Evolutionary conservation across 2,797 vertebrate genomes (phyloP), one percentile per base, ranked within the genome.

Genomic region (Aotus griseimembra): DNA sequence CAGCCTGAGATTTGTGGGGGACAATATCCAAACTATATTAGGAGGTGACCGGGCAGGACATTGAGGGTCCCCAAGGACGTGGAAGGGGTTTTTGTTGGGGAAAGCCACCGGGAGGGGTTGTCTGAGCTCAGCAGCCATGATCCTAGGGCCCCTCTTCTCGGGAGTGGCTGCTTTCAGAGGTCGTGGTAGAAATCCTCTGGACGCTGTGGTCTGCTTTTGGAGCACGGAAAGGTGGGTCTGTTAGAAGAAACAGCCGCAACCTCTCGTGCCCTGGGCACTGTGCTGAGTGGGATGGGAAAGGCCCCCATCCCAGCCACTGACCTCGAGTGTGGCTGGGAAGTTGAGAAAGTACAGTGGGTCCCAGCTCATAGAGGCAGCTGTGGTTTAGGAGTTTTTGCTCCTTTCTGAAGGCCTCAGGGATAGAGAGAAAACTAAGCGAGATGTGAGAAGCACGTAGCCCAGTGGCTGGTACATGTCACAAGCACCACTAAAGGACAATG

Each of bases 391-490:
- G 15, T 26, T 55, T 33, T 6, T 0, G 33, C 19, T 22, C 22
- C 9, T 70, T 67, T 75, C 73, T 19, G 20, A 41, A 48, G 72
- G 44, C 55, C 15, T 92, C 14, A 1, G 46, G 79, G 17, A 7
- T 26, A 48, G 22, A 6, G 20, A n/a, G 80, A 28, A 64, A 26
- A 55, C 84, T 2, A 26, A 46, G 5, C 0, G 44, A 64, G 20
- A 57, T 7, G 17, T 19, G 13, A 3, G 9, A 26, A 11, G 57
- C 36, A 8, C 2, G 0, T 3, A 20, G 67, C 2, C 20, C 36
- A 15, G 50, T 30, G 57, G 24, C 81, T 58, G 39, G n/a, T 13
- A 4, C 9, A 7, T 0, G 26, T 46, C 33, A 8, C 26, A 28
- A 48, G 50, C 36, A 50, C 11, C 15, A 10, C 73, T 20, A 11